Evolutionary conservation across 2,888 invertebrate genomes (phyloP).

Genomic region (Cephus runcator): DNA sequence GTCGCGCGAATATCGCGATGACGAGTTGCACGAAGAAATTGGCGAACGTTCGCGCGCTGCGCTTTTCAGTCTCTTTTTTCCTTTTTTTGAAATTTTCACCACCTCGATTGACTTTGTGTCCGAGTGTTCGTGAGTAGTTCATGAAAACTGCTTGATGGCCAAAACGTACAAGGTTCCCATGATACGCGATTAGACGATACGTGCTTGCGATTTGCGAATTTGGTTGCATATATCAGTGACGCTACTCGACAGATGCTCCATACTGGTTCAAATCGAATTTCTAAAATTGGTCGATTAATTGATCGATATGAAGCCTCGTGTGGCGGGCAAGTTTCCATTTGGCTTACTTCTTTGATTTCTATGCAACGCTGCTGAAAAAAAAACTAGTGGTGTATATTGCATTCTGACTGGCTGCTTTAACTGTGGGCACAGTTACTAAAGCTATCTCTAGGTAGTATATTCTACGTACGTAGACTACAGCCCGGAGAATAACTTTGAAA

Average conservation of each 20-base stretch:
- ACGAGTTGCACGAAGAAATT: not conserved
- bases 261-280: not conserved
- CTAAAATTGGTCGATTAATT: not conserved
- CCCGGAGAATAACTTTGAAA: not conserved
- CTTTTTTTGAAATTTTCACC: not conserved
- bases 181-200: not conserved
- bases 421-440: not conserved
- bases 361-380: not conserved
- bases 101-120: not conserved
- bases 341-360: not conserved
- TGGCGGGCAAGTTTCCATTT: not conserved
- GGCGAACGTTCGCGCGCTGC: not conserved
- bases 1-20: not conserved
- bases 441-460: not conserved
- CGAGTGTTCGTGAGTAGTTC: too few species aligned
- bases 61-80: not conserved
- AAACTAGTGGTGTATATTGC: not conserved
- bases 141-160: not conserved
- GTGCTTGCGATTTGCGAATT: not conserved
- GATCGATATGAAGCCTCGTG: not conserved
- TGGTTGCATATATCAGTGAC: not conserved
- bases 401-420: not conserved
- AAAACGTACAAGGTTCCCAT: not conserved
- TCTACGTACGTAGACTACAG: not conserved
- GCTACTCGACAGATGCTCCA: not conserved